phyloP scores from a whole-genome alignment of 64 coral and sea anemone species.

The Exaiptasia diaphana region DNA sequence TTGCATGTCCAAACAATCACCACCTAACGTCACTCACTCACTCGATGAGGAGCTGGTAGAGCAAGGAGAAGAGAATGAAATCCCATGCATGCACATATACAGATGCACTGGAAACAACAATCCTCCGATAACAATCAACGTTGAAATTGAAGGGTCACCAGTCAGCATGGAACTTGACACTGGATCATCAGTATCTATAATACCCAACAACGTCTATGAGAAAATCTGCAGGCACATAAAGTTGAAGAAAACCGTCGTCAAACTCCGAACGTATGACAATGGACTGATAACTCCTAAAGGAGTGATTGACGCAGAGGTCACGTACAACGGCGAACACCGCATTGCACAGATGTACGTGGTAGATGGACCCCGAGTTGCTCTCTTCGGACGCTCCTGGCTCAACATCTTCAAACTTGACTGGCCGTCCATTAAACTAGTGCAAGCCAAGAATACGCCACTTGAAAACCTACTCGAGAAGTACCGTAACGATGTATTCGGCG shows the following conservation, averaged over 20 bases:
- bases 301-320: neutral
- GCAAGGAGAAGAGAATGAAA: no score
- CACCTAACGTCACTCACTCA: no score
- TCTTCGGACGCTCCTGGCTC: neutral
- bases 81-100: no score
- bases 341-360: neutral
- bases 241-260: neutral
- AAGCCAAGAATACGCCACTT: neutral
- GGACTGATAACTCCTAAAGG: conserved; percentile 11
- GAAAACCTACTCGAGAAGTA: neutral
- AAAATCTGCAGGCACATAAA: neutral
- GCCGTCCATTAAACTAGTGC: neutral
- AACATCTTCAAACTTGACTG: neutral
- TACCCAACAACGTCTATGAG: neutral
- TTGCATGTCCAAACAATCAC: no score
- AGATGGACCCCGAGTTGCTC: conserved; percentile 3
- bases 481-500: neutral
- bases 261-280: neutral
- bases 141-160: neutral
- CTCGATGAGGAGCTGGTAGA: no score
- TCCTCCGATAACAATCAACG: neutral
- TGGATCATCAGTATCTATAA: conserved; percentile 5
- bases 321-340: neutral
- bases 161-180: neutral
- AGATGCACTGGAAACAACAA: no score